A percentile compares a stretch with the other conserved stretches of the same genome.
phyloP scores from a whole-genome alignment of 2,113 vertebrate species.

The Illadopsis cleaveri region DNA sequence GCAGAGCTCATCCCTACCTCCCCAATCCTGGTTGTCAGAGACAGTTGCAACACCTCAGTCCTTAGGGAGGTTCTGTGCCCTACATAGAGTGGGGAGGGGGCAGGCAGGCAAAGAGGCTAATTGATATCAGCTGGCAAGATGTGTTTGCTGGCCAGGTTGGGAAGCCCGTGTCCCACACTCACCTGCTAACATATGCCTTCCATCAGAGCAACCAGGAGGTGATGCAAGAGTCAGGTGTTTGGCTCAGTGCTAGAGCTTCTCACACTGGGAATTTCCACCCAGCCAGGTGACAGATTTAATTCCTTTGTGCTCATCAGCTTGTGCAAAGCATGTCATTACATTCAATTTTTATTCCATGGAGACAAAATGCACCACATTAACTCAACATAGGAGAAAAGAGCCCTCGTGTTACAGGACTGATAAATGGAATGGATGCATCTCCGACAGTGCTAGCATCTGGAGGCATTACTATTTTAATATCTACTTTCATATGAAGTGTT shows the following conservation, averaged over 20 bases:
- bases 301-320: background rate
- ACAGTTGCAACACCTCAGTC: background rate
- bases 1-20: background rate
- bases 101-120: background rate
- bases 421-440: background rate
- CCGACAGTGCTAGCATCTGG: background rate
- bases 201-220: background rate
- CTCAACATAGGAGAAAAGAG: background rate
- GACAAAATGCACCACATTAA: background rate
- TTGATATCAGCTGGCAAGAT: background rate
- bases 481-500: background rate
- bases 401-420: background rate
- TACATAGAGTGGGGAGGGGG: background rate
- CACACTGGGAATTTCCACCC: background rate
- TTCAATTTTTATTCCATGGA: background rate
- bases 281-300: background rate
- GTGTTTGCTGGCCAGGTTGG: background rate
- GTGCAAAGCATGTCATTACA: background rate
- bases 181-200: background rate
- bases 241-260: background rate
- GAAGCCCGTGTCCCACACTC: background rate
- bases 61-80: background rate
- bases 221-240: background rate
- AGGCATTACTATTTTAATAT: conserved; percentile 40
- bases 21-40: rapidly evolving